Conservation (phyloP, 2,888 invertebrate species). For the Dusona sp. region DNA sequence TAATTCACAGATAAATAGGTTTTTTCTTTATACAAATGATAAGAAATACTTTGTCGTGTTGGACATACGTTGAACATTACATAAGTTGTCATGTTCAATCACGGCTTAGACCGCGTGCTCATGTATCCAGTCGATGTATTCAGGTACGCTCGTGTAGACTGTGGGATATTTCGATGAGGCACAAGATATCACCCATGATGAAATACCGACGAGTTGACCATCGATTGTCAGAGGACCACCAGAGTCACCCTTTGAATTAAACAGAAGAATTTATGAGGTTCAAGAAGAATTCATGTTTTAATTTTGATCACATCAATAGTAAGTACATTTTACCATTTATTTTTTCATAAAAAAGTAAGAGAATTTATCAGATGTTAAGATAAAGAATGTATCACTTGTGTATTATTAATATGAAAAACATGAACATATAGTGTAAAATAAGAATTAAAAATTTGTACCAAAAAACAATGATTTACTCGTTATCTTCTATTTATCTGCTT, state of each 20-base stretch:
- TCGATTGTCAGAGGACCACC: slow-evolving; percentile 79
- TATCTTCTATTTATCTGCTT: too few species aligned
- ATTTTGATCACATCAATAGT: not conserved
- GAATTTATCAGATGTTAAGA: too few species aligned
- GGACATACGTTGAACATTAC: not conserved
- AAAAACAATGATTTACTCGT: too few species aligned
- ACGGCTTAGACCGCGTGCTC: slow-evolving; percentile 63
- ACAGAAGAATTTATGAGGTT: not conserved
- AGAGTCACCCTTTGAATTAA: slow-evolving; percentile 76
- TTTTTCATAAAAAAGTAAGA: not conserved
- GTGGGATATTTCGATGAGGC: slow-evolving; percentile 75
- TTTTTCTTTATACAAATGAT: not conserved
- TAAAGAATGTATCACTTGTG: too few species aligned
- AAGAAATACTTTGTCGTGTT: not conserved
- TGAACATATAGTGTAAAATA: not conserved
- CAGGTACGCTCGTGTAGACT: slow-evolving; percentile 77
- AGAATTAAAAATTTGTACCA: not conserved
- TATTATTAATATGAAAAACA: too few species aligned
- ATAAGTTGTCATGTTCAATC: not conserved
- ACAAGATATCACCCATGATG: slow-evolving; percentile 78
- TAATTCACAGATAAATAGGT: not conserved
- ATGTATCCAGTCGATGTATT: slow-evolving; percentile 75
- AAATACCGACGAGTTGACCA: slow-evolving; percentile 77
- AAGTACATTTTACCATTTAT: not conserved
- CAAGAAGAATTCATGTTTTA: not conserved